These are phyloP conservation scores for Momotus momota DNA, from an alignment of 2,797 vertebrate species.

Conservation along the genomic window DNA sequence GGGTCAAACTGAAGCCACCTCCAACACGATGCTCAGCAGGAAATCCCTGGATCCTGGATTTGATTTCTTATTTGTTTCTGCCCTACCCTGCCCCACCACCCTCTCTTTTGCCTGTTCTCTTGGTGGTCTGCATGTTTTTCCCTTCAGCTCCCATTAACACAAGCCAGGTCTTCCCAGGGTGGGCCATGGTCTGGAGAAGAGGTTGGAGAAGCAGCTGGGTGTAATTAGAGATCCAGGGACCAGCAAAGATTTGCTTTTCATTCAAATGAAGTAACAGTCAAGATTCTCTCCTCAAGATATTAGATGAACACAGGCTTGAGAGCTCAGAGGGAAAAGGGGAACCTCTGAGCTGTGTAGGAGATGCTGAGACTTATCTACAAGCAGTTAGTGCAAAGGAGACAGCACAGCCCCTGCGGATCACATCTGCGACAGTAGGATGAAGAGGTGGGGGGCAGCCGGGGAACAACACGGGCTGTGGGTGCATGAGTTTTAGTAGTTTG, in stretches of 20 bases:
- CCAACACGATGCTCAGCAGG: conserved; percentile 17
- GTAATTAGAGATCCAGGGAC: conserved; percentile 65
- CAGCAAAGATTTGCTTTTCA: conserved; percentile 38
- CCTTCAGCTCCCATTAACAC: conserved; percentile 41
- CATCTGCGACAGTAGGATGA: background rate
- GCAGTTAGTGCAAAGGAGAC: background rate
- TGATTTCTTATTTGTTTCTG: conserved; percentile 9
- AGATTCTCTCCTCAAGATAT: background rate
- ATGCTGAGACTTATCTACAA: background rate
- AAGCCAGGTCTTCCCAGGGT: conserved; percentile 58
- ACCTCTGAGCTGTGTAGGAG: background rate
- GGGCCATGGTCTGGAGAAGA: conserved; percentile 53
- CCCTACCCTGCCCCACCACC: conserved; percentile 47
- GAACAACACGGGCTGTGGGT: background rate
- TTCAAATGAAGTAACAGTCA: background rate
- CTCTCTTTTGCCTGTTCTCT: conserved; percentile 48
- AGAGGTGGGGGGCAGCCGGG: background rate
- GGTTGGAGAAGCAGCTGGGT: conserved; percentile 65
- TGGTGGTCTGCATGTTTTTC: conserved; percentile 60
- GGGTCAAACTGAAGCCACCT: conserved; percentile 56
- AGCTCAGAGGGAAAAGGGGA: background rate
- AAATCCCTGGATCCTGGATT: conserved; percentile 33
- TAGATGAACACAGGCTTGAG: background rate
- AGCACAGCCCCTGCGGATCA: background rate
- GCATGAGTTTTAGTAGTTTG: background rate